These are phyloP conservation scores for Coreius guichenoti DNA, from an alignment of 2,797 vertebrate genomes.

Conservation along the genomic window DNA sequence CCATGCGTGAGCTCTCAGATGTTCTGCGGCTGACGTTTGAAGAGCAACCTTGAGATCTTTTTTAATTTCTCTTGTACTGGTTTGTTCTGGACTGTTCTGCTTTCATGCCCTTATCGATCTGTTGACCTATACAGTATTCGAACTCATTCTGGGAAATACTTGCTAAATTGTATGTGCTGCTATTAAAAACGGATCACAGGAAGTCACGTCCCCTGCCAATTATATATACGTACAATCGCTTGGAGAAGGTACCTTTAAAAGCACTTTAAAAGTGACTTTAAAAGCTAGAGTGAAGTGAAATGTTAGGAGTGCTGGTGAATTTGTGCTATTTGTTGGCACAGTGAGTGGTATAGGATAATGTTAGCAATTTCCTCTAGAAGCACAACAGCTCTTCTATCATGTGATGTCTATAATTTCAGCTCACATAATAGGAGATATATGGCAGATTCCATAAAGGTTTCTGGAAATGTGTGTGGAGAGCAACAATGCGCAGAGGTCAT, in stretches of 20 bases:
- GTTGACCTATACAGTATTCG: conserved; percentile 7
- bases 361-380: conserved; percentile 51
- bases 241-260: not conserved
- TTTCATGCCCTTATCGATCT: conserved; percentile 31
- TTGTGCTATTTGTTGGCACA: conserved; percentile 21
- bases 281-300: conserved; percentile 12
- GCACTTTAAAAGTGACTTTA: not conserved
- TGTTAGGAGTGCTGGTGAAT: not conserved
- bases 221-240: not conserved
- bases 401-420: conserved; percentile 50
- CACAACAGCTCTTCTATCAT: conserved; percentile 39
- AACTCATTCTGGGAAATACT: conserved; percentile 31
- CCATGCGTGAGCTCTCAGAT: conserved; percentile 7
- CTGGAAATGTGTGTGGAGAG: conserved; percentile 11
- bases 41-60: conserved; percentile 37
- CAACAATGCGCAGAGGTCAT: conserved; percentile 40
- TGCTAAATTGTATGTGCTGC: conserved; percentile 1
- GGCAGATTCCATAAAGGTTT: conserved; percentile 15
- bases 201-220: not conserved
- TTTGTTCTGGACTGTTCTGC: conserved; percentile 9
- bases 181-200: conserved; percentile 24
- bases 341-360: conserved; percentile 44
- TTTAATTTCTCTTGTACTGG: conserved; percentile 12
- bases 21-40: not conserved
- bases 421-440: conserved; percentile 27